Evolutionary conservation across 2,797 vertebrate genomes (phyloP).

Genomic region (Tenualosa thibaudeaui): DNA sequence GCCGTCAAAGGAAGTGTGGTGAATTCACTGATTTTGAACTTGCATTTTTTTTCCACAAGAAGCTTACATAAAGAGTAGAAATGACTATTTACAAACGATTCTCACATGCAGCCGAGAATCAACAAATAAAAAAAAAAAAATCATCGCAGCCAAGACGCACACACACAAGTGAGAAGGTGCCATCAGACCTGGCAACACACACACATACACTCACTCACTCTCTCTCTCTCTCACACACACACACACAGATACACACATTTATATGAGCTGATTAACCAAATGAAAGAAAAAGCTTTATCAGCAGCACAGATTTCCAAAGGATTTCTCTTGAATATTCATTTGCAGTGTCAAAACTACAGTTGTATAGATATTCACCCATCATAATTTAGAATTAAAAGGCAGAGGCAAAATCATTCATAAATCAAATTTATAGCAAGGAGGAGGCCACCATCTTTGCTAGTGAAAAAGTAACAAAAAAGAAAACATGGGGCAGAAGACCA

Average conservation of each 20-base stretch:
- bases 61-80: constrained; percentile 74
- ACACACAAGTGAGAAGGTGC: constrained; percentile 56
- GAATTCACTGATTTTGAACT: constrained; percentile 55
- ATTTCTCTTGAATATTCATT: constrained; percentile 56
- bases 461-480: constrained; percentile 59
- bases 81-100: constrained; percentile 79
- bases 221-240: constrained; percentile 34
- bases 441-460: constrained; percentile 29
- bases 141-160: constrained; percentile 62
- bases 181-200: constrained; percentile 47
- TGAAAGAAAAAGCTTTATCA: constrained; percentile 51
- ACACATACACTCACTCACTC: constrained; percentile 39
- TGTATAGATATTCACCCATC: constrained; percentile 50
- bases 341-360: constrained; percentile 61
- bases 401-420: constrained; percentile 53
- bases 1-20: constrained; percentile 56
- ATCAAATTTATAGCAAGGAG: neutral
- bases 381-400: constrained; percentile 61
- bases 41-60: constrained; percentile 65
- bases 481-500: constrained; percentile 38
- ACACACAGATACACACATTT: constrained; percentile 26
- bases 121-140: constrained; percentile 53
- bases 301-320: constrained; percentile 51
- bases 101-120: constrained; percentile 78
- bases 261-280: constrained; percentile 23